Percentiles rank a stretch among this genome's conserved stretches.
Conservation (phyloP, 1,140 invertebrate genomes). For the Coelopa frigida region DNA sequence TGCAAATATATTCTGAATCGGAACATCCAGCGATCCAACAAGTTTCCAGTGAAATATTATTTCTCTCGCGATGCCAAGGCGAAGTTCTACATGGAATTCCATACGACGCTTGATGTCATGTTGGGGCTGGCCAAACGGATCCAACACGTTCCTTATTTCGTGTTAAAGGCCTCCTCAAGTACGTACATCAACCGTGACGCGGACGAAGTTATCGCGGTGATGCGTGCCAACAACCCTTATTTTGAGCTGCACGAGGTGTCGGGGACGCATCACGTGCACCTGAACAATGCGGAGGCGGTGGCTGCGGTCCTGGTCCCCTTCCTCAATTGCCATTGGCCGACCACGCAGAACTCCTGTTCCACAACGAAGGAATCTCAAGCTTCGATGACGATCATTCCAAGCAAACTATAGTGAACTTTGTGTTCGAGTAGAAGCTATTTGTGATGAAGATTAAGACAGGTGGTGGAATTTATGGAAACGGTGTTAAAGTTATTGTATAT, state of each 20-base stretch:
- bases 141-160: conserved; percentile 2
- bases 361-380: too few species aligned
- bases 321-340: background rate
- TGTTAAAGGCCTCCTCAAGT: conserved; percentile 8
- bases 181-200: background rate
- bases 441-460: too few species aligned
- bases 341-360: background rate
- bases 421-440: too few species aligned
- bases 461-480: too few species aligned
- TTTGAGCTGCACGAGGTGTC: conserved; percentile 53
- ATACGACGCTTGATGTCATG: background rate
- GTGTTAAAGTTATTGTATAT: too few species aligned
- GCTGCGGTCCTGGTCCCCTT: background rate
- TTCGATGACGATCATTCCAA: too few species aligned
- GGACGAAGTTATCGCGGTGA: conserved; percentile 46
- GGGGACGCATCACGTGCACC: conserved; percentile 55
- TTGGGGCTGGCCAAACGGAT: conserved; percentile 7
- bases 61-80: conserved; percentile 51
- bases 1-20: conserved; percentile 49
- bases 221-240: conserved; percentile 45
- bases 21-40: conserved; percentile 45
- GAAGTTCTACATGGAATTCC: conserved; percentile 22
- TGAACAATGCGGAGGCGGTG: conserved; percentile 52
- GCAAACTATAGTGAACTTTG: too few species aligned
- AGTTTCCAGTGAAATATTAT: conserved; percentile 49